These are phyloP conservation scores for Anomalospiza imberbis DNA, from an alignment of 2,797 vertebrate species.

Conservation along the genomic window DNA sequence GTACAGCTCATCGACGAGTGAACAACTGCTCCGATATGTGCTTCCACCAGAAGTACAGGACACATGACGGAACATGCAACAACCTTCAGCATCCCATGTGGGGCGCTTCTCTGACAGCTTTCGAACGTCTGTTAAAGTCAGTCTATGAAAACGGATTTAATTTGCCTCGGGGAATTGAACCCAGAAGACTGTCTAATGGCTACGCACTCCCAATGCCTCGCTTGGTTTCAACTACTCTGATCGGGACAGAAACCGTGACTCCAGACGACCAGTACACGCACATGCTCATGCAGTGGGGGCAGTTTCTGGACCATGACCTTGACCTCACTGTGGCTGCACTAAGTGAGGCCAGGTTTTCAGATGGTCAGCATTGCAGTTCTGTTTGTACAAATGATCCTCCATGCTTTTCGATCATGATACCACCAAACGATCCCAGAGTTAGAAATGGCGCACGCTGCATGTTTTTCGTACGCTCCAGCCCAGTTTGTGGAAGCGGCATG, in stretches of 20 bases:
- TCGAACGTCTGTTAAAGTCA: slow-evolving; percentile 90
- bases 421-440: slow-evolving; percentile 87
- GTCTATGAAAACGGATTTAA: slow-evolving; percentile 98
- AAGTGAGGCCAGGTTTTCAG: slow-evolving; percentile 95
- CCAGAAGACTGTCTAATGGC: slow-evolving; percentile 81
- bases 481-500: slow-evolving; percentile 97
- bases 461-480: slow-evolving; percentile 97
- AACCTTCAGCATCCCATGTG: slow-evolving; percentile 98
- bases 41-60: slow-evolving; percentile 96
- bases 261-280: slow-evolving; percentile 92
- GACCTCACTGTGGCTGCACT: slow-evolving; percentile 92
- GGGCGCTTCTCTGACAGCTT: slow-evolving; percentile 95
- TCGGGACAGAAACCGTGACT: slow-evolving; percentile 89
- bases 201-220: slow-evolving; percentile 87
- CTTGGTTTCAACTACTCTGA: slow-evolving; percentile 89
- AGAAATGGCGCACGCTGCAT: slow-evolving; percentile 89
- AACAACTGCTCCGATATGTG: slow-evolving; percentile 99
- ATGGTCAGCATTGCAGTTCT: slow-evolving; percentile 89
- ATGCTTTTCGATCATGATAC: slow-evolving; percentile 93
- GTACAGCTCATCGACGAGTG: slow-evolving; percentile 89
- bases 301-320: slow-evolving; percentile 96
- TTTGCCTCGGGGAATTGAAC: slow-evolving; percentile 84
- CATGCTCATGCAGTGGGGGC: slow-evolving; percentile 99
- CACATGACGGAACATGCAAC: slow-evolving; percentile 95
- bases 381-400: slow-evolving; percentile 94